Base-by-base conservation (phyloP, 1,140 invertebrate genomes). In the Lycorma delicatula region DNA sequence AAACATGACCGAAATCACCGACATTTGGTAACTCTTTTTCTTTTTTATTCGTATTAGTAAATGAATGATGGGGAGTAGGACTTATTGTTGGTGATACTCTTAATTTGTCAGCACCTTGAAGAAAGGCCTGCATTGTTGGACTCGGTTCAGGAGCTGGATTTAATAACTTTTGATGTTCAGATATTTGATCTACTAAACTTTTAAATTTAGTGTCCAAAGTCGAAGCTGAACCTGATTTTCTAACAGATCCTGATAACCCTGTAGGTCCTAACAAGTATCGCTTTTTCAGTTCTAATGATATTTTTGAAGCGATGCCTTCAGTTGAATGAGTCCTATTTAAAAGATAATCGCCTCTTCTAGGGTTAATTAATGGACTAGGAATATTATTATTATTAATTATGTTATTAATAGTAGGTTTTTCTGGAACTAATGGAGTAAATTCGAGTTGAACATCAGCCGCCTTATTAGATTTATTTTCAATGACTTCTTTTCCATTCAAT, bases 121-220 rank as follows among this genome's bases (percentile, higher is more conserved):
- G 68, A 65, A 87, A 85, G 1, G 81, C 82, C 64, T 86, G 82
- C 85, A 88, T 87, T 18, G 81, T 80, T 1, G 84, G 79, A 68
- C 83, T 86, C 6, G 85, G 83, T 59, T 84, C 81, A 0, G 84
- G 77, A 0, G 89, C 86, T 0, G 89, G 87, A 70, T 91, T 86
- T 29, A 93, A 67, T 56, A 92, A 71, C 66, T 93, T 93, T 67
- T 94, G 91, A 63, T 89, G 86, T 67, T 93, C 89, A 1, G 89
- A 90, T 57, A 93, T 93, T 54, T 84, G 86, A 25, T 86, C 87
- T 31, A 89, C 81, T 60, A 93, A 84, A 46, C 81, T 87, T 71
- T 87, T 84, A 44, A 93, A 79, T 65, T 86, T 86, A 1, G 85
- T 87, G 66, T 92, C 89, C 7, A 93, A 76, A 52, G 88, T 86